Conservation (phyloP, 1,140 invertebrate species). For the Phymastichus coffea region DNA sequence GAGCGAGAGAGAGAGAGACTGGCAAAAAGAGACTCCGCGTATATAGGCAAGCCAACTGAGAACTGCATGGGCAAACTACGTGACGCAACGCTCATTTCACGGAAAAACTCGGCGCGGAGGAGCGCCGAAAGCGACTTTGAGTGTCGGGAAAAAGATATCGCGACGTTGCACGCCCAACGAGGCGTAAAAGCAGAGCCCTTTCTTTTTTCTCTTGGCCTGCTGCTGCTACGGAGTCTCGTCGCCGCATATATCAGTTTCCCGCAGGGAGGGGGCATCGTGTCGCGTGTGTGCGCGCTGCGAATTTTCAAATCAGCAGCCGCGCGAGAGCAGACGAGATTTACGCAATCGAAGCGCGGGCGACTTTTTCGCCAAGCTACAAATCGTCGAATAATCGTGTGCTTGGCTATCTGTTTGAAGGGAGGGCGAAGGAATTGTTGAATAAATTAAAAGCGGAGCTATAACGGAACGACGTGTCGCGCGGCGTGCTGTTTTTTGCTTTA, state of each 20-base stretch:
- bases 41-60: no score
- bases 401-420: no score
- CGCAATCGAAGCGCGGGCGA: not conserved
- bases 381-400: no score
- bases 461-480: not conserved
- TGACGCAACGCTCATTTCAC: no score
- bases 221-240: not conserved
- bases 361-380: no score
- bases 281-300: slow-evolving; percentile 6
- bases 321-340: not conserved
- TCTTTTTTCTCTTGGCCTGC: not conserved
- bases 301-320: slow-evolving; percentile 5
- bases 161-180: not conserved
- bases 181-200: slow-evolving; percentile 1
- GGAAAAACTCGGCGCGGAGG: no score
- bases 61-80: no score
- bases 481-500: not conserved
- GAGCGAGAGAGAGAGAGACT: no score
- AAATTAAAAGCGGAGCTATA: slow-evolving; percentile 2
- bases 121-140: no score
- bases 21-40: no score
- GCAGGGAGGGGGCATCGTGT: slow-evolving; percentile 35
- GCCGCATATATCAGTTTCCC: slow-evolving; percentile 6
- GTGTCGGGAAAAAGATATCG: not conserved
- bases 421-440: slow-evolving; percentile 3